Base-by-base conservation (phyloP, 2,797 vertebrate genomes). In the Paguma larvata region DNA sequence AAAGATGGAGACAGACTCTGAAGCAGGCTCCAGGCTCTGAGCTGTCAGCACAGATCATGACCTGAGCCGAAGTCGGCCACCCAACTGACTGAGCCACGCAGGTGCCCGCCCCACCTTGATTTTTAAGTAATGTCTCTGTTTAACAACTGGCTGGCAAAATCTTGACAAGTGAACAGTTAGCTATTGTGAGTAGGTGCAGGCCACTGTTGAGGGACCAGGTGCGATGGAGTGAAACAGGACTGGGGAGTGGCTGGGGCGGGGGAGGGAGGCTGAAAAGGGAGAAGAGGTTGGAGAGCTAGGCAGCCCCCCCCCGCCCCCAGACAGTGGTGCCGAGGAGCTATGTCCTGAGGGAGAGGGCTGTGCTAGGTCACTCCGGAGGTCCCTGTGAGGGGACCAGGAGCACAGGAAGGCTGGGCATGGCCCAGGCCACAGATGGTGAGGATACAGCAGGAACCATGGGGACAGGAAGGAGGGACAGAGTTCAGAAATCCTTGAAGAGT, bases 161-260 rank as follows among this genome's bases (percentile, higher is more conserved):
- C 89, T 56, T 73, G 2, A 38, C 34, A 67, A 56, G 8, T 1
- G 38, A 38, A 65, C 46, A 41, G 15, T 30, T 9, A 67, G 72
- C 48, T 53, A 53, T 65, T 23, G 10, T 32, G 79, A 85, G 44
- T 3, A 21, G 32, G 16, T 1, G 48, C 10, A 56, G 6, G 46
- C 14, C 0, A 2, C 18, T 27, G 62, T 8, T 0, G 2, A 63
- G 34, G 48, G 32, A 44, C 25, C 3, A 11, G 63, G 59, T 25
- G 62, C 46, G 13, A 3, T 5, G 27, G 23, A 59, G 21, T 56
- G 44, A 38, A 3, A 2, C 19, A 19, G 0, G 2, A 3, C 6
- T 3, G 70, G 27, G 32, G 3, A 8, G 1, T 41, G 73, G 65
- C 63, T n/a, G 16, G 27, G n/a, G 85, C 38, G 56, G 2, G 10